Evolutionary conservation across 2,113 vertebrate species (phyloP).

Genomic region (Brienomyrus brachyistius): DNA sequence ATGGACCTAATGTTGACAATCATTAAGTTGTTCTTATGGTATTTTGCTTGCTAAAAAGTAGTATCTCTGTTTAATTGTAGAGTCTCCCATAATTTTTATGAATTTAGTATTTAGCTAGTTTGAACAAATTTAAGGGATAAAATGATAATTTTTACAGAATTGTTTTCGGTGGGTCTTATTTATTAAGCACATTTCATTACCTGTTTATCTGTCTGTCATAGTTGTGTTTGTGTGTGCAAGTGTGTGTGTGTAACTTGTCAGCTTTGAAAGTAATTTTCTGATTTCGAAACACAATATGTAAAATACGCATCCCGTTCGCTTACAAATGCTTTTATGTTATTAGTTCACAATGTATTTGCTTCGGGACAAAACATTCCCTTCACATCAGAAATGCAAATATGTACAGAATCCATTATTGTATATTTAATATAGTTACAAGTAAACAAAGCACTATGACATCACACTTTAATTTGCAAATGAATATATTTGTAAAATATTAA

Average conservation of each 20-base stretch:
- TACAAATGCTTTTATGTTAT: background rate
- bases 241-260: background rate
- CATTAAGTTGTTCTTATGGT: background rate
- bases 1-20: background rate
- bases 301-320: background rate
- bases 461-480: constrained; percentile 27
- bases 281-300: background rate
- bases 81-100: background rate
- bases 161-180: background rate
- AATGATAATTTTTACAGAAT: background rate
- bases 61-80: background rate
- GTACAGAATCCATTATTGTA: constrained; percentile 34
- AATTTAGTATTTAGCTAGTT: background rate
- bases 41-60: background rate
- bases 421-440: constrained; percentile 46
- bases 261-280: background rate
- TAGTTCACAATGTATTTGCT: constrained; percentile 33
- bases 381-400: constrained; percentile 30
- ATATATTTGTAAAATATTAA: constrained; percentile 52
- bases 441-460: constrained; percentile 45
- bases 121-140: background rate
- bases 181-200: background rate
- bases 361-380: constrained; percentile 38
- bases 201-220: background rate
- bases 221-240: background rate